phyloP scores from a whole-genome alignment of 2,888 invertebrate species.

The Folsomia candida region DNA sequence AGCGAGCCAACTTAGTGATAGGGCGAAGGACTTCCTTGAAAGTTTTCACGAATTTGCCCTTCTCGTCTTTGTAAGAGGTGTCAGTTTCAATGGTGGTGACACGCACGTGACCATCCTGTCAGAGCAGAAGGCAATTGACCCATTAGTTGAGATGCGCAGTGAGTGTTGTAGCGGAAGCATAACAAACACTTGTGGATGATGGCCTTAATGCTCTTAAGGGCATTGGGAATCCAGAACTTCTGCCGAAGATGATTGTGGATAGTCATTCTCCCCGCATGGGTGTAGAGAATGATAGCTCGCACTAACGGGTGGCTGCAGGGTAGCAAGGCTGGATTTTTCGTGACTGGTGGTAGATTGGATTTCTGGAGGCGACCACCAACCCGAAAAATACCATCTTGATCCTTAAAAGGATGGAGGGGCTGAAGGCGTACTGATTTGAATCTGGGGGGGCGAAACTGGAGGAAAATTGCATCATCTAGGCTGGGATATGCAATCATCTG shows the following conservation, averaged over 20 bases:
- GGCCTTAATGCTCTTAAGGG: conserved; percentile 8
- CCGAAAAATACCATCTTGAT: not conserved
- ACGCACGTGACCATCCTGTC: conserved; percentile 24
- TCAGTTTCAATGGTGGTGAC: conserved; percentile 23
- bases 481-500: not conserved
- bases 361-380: conserved; percentile 19
- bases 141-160: conserved; percentile 17
- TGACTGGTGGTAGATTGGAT: not conserved
- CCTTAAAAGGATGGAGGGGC: conserved; percentile 53
- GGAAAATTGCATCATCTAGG: not conserved
- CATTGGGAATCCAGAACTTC: conserved; percentile 17
- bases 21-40: conserved; percentile 22
- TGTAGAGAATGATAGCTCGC: not conserved
- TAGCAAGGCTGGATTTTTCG: conserved; percentile 8
- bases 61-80: not conserved
- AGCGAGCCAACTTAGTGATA: conserved; percentile 12
- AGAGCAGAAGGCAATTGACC: conserved; percentile 10
- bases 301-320: not conserved
- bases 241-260: conserved; percentile 19
- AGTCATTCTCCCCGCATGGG: conserved; percentile 16
- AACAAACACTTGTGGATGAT: conserved; percentile 3
- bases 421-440: not conserved
- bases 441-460: not conserved
- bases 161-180: conserved; percentile 1
- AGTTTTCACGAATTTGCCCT: not conserved